Base-by-base conservation (phyloP, 2,888 invertebrate genomes). In the Erynnis tages region DNA sequence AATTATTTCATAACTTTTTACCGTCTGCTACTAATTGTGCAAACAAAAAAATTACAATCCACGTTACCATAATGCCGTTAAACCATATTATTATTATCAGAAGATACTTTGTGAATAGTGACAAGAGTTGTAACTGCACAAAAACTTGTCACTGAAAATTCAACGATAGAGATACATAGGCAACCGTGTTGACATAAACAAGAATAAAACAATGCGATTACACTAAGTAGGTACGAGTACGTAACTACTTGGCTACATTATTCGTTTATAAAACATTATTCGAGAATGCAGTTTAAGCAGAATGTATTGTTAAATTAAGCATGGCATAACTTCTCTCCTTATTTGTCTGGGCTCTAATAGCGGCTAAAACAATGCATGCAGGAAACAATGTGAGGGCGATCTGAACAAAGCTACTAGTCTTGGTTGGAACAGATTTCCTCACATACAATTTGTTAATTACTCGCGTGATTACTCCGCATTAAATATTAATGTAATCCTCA, bases 401-500 rank as follows among this genome's bases (percentile, higher is more conserved):
- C 61, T 56, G 60, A 63, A 64, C 62, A 59, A 60, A 61, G 66
- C 59, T 60, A 67, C 62, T 58, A 61, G 63, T 62, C 59, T 58
- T 54, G 59, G 59, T 67, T 63, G 64, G 63, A 62, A 61, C 55
- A 54, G 57, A 58, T 60, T 69, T 79, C 77, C 76, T 71, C 79
- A 79, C 74, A 74, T 71, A 66, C 60, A 70, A 70, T 73, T 69
- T 65, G 66, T 67, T 66, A 65, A 66, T 64, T 63, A 64, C 65
- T 66, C 69, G 73, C 76, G 74, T 78, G 75, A 66, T 71, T 64
- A 62, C 57, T 58, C 63, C 67, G 67, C 67, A 69, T 76, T 69
- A 72, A 55, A 65, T 68, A 67, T 63, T 63, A 65, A 65, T 62
- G 50, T 56, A 47, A 65, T 62, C 59, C 61, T 59, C 58, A 60